Evolutionary conservation across 2,113 vertebrate genomes (phyloP).

Genomic region (Microtus ochrogaster): DNA sequence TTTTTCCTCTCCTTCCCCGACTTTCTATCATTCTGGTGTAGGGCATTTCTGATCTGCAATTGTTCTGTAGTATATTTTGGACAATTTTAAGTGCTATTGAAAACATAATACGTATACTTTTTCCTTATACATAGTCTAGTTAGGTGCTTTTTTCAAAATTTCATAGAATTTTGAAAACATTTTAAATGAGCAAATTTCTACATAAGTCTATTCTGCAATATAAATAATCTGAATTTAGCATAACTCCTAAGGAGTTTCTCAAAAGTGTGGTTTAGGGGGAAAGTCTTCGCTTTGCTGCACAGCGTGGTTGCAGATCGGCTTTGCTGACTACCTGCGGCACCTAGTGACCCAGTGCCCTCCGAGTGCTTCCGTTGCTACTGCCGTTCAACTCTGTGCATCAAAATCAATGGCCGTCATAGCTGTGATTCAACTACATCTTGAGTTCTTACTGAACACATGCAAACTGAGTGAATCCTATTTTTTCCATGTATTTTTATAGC

Average conservation of each 20-base stretch:
- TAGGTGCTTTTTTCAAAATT: constrained; percentile 69
- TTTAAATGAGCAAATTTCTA: constrained; percentile 36
- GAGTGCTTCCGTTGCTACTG: constrained; percentile 83
- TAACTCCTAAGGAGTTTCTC: constrained; percentile 29
- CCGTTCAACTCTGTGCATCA: constrained; percentile 90
- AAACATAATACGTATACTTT: constrained; percentile 59
- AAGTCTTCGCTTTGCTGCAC: constrained; percentile 87
- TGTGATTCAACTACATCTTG: constrained; percentile 82
- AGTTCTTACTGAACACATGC: constrained; percentile 84
- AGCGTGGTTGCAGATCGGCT: constrained; percentile 90
- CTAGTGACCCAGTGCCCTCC: constrained; percentile 77
- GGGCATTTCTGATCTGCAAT: constrained; percentile 94
- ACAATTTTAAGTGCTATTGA: constrained; percentile 67
- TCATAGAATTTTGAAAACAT: constrained; percentile 64
- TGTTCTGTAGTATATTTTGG: constrained; percentile 82
- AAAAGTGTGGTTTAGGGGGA: constrained; percentile 25
- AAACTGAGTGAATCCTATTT: constrained; percentile 89
- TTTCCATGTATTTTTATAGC: constrained; percentile 82
- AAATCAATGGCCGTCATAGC: constrained; percentile 84
- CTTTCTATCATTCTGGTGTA: constrained; percentile 89
- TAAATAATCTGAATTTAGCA: constrained; percentile 30
- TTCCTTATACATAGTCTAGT: constrained; percentile 36
- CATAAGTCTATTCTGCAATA: background rate
- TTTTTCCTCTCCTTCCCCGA: constrained; percentile 54
- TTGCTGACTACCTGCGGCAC: constrained; percentile 85